phyloP scores from a whole-genome alignment of 2,888 invertebrate genomes.

The Orthonychiurus folsomi region DNA sequence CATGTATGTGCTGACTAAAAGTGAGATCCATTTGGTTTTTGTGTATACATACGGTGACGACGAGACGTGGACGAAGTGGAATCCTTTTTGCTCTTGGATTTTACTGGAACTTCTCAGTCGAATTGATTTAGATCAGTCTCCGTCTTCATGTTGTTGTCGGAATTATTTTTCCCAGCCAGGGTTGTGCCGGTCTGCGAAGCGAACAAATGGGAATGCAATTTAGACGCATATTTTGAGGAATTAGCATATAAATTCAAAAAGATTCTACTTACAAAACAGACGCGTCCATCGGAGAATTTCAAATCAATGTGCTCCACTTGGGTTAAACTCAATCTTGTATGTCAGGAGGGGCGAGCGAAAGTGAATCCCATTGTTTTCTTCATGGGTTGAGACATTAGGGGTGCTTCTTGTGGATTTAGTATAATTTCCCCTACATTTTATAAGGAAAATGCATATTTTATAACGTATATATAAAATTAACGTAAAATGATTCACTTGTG shows the following conservation, averaged over 20 bases:
- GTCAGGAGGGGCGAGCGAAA: background rate
- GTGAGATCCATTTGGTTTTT: too few species aligned
- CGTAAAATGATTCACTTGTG: too few species aligned
- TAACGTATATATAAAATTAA: background rate
- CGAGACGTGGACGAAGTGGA: too few species aligned
- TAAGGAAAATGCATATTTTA: too few species aligned
- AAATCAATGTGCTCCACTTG: background rate
- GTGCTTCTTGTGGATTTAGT: too few species aligned
- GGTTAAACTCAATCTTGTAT: background rate
- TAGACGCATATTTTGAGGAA: background rate
- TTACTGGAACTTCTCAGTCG: too few species aligned
- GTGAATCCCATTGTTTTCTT: background rate
- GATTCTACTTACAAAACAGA: background rate
- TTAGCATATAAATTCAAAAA: background rate
- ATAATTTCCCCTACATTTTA: too few species aligned
- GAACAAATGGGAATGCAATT: background rate
- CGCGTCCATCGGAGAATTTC: background rate
- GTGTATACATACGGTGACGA: too few species aligned
- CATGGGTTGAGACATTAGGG: background rate
- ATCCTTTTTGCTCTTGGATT: too few species aligned
- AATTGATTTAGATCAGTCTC: background rate
- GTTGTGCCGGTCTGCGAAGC: background rate
- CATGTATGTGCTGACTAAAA: too few species aligned
- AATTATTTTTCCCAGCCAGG: background rate
- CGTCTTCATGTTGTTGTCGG: background rate